phyloP scores from a whole-genome alignment of 2,113 vertebrate species.

The Plecotus auritus region DNA sequence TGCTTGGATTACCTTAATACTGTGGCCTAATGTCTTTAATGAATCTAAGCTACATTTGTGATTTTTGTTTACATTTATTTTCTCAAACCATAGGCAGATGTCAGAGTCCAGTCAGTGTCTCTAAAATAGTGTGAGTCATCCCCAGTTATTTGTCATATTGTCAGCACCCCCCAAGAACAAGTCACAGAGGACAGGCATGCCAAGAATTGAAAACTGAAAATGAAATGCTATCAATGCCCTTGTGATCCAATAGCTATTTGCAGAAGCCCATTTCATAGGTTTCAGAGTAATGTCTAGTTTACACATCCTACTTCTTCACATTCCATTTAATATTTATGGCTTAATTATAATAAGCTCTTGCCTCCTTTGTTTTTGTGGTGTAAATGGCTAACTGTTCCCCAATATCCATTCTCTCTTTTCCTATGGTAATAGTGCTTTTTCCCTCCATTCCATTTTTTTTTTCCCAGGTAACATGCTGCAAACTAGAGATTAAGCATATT shows the following conservation, averaged over 20 bases:
- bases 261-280: not conserved
- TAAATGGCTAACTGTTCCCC: not conserved
- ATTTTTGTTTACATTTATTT: constrained; percentile 31
- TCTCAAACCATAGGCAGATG: not conserved
- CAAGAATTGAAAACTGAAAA: not conserved
- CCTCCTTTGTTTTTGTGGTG: not conserved
- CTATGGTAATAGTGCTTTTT: not conserved
- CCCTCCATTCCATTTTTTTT: not conserved
- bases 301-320: not conserved
- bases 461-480: not conserved
- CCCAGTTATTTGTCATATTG: not conserved
- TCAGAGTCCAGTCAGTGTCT: not conserved
- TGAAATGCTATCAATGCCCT: not conserved
- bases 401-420: not conserved
- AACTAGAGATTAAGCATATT: not conserved
- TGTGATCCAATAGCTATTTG: not conserved
- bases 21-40: not conserved
- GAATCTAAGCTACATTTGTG: not conserved
- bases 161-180: not conserved
- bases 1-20: not conserved
- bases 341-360: not conserved
- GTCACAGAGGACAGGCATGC: not conserved
- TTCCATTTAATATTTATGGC: not conserved
- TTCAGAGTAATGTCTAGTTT: not conserved
- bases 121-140: not conserved